phyloP scores from a whole-genome alignment of 2,888 invertebrate genomes.

The Oligia latruncula region DNA sequence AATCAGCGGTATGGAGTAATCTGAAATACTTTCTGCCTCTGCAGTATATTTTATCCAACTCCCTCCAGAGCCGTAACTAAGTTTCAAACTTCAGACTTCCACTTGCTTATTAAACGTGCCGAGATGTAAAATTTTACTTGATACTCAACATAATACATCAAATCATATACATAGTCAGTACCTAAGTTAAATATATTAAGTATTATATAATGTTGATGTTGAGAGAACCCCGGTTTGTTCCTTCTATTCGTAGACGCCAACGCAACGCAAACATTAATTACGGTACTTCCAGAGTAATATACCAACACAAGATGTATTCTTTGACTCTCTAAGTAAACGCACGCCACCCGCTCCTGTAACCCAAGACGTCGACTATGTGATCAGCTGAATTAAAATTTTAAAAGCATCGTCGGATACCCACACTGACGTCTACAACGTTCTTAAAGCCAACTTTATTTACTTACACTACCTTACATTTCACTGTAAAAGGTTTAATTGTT shows the following conservation, averaged over 20 bases:
- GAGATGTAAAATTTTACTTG: slow-evolving; percentile 31
- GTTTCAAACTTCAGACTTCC: slow-evolving; percentile 34
- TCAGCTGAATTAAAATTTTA: slow-evolving; percentile 62
- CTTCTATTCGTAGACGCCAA: slow-evolving; percentile 40
- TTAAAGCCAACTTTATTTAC: slow-evolving; percentile 46
- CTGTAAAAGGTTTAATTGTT: slow-evolving; percentile 77
- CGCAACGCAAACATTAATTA: slow-evolving; percentile 58
- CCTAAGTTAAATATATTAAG: slow-evolving; percentile 32
- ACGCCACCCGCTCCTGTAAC: slow-evolving; percentile 40
- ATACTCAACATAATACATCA: slow-evolving; percentile 3
- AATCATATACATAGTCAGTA: background rate
- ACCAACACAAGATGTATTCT: slow-evolving; percentile 57
- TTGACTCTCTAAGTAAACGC: slow-evolving; percentile 60
- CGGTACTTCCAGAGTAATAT: slow-evolving; percentile 62
- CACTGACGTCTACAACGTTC: slow-evolving; percentile 35
- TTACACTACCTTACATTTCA: slow-evolving; percentile 37
- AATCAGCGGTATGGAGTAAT: slow-evolving; percentile 10
- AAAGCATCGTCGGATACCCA: slow-evolving; percentile 41
- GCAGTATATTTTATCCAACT: slow-evolving; percentile 24
- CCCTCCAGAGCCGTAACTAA: slow-evolving; percentile 27
- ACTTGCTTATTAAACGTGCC: slow-evolving; percentile 28
- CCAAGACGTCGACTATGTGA: slow-evolving; percentile 52
- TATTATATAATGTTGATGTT: slow-evolving; percentile 38
- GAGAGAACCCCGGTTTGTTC: slow-evolving; percentile 36
- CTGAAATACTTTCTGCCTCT: slow-evolving; percentile 24